These are phyloP conservation scores for Tragelaphus strepsiceros DNA, from an alignment of 2,113 vertebrate species.

Conservation along the genomic window DNA sequence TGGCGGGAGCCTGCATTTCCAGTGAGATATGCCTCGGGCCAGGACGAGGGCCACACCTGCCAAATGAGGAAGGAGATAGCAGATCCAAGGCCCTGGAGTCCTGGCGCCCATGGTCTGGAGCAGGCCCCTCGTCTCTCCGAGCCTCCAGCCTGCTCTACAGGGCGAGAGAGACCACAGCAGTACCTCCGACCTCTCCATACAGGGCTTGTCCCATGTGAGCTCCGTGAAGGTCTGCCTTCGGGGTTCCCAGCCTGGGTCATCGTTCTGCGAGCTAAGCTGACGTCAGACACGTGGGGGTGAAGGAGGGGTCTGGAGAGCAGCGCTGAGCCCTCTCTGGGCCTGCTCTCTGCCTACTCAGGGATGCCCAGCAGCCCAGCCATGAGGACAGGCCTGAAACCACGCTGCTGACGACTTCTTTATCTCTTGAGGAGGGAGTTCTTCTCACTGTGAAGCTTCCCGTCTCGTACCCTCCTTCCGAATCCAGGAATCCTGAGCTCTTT, in stretches of 20 bases:
- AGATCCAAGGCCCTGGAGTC: not conserved
- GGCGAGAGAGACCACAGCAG: not conserved
- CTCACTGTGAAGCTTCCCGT: not conserved
- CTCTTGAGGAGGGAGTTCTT: not conserved
- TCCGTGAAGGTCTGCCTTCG: accelerated
- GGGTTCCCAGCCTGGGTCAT: not conserved
- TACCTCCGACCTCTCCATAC: accelerated
- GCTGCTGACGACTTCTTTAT: not conserved
- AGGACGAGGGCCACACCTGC: accelerated
- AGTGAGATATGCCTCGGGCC: not conserved
- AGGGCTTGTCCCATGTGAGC: not conserved
- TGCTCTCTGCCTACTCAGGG: not conserved
- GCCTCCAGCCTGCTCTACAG: not conserved
- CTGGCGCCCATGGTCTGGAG: not conserved
- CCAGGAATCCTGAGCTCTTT: not conserved
- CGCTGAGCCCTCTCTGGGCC: not conserved
- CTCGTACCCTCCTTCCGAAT: not conserved
- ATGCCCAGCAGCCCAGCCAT: not conserved
- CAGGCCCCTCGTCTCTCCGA: not conserved
- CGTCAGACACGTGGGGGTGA: not conserved
- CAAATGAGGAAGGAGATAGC: not conserved
- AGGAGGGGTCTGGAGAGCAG: not conserved
- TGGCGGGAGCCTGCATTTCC: not conserved
- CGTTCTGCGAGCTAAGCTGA: accelerated
- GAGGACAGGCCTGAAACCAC: not conserved